A percentile compares a stretch with the other conserved stretches of the same genome.
These are phyloP conservation scores for Silurus asotus DNA, from an alignment of 2,113 vertebrate species.

Conservation along the genomic window DNA sequence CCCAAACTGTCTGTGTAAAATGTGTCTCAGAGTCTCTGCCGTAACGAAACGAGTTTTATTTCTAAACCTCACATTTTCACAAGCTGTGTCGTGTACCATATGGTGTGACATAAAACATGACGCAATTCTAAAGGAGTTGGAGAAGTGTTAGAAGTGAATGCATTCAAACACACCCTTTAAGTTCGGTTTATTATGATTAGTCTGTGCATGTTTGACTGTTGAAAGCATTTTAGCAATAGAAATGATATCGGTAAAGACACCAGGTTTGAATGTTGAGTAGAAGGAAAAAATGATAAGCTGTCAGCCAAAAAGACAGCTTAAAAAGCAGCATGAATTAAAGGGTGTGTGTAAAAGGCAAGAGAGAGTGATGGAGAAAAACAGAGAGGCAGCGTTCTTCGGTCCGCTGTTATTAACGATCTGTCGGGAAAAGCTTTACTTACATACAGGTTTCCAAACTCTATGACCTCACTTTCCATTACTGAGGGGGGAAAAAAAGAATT, in stretches of 20 bases:
- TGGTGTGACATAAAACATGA: neutral
- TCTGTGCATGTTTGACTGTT: neutral
- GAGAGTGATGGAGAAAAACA: neutral
- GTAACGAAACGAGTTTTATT: conserved; percentile 11
- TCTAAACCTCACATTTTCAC: neutral
- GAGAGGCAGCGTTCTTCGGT: conserved; percentile 25
- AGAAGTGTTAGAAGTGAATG: neutral
- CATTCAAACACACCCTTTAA: neutral
- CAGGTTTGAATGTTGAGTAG: neutral
- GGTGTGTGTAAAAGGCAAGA: conserved; percentile 9
- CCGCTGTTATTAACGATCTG: conserved; percentile 50
- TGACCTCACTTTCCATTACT: conserved; percentile 57
- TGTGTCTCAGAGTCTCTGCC: neutral
- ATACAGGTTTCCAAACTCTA: conserved; percentile 41
- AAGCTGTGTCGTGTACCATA: neutral
- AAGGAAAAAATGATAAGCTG: neutral
- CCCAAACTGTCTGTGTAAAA: neutral
- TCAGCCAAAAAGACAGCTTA: conserved; percentile 29
- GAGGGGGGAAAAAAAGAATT: conserved; percentile 8
- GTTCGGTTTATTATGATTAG: neutral
- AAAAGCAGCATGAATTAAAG: conserved; percentile 31
- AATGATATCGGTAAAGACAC: neutral
- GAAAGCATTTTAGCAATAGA: neutral
- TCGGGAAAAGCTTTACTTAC: conserved; percentile 52
- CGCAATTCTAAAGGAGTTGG: neutral